A percentile compares a stretch with the other conserved stretches of the same genome.
phyloP scores from a whole-genome alignment of 2,888 invertebrate species.

The Erebia aethiops region DNA sequence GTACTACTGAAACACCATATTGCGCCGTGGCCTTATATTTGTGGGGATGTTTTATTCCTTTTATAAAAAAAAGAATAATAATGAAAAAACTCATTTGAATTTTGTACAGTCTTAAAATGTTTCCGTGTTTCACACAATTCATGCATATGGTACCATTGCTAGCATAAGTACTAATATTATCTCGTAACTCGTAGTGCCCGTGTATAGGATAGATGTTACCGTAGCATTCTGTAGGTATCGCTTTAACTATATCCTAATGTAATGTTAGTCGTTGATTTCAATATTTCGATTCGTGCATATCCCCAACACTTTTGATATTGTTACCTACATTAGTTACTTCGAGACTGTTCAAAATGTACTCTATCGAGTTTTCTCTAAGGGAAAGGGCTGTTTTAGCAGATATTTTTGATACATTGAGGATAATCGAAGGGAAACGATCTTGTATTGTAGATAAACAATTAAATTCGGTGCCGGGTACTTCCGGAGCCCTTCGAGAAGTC shows the following conservation, averaged over 20 bases:
- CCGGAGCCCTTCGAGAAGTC: slow-evolving; percentile 34
- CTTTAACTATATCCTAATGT: slow-evolving; percentile 72
- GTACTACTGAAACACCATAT: slow-evolving; percentile 82
- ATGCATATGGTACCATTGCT: slow-evolving; percentile 59
- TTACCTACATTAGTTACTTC: slow-evolving; percentile 82
- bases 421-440: slow-evolving; percentile 79
- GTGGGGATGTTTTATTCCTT: slow-evolving; percentile 78
- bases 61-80: slow-evolving; percentile 57
- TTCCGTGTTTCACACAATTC: slow-evolving; percentile 56
- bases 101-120: slow-evolving; percentile 66
- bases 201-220: slow-evolving; percentile 73
- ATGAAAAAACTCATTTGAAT: slow-evolving; percentile 52
- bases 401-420: slow-evolving; percentile 83
- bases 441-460: slow-evolving; percentile 57
- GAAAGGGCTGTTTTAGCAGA: slow-evolving; percentile 82
- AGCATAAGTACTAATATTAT: slow-evolving; percentile 64
- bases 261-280: slow-evolving; percentile 70
- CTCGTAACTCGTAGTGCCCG: slow-evolving; percentile 56
- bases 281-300: slow-evolving; percentile 77
- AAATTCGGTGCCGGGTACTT: slow-evolving; percentile 41
- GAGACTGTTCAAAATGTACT: slow-evolving; percentile 81
- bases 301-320: slow-evolving; percentile 78
- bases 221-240: slow-evolving; percentile 70
- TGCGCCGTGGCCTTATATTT: slow-evolving; percentile 82
- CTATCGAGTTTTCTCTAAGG: slow-evolving; percentile 80